Base-by-base conservation (phyloP, 2,797 vertebrate genomes). In the Pangasius macronema region DNA sequence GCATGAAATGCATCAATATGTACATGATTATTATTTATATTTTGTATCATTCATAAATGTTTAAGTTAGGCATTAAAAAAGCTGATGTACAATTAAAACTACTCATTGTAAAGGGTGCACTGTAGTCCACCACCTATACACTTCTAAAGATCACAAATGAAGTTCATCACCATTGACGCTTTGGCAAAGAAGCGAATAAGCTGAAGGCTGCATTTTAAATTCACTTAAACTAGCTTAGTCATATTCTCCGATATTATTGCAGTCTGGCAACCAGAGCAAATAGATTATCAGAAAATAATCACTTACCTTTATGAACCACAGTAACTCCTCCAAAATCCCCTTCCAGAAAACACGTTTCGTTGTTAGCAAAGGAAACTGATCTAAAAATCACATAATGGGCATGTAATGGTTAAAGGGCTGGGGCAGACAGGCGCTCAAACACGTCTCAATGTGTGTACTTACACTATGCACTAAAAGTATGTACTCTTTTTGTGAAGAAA, bases 301-400 rank as follows among this genome's bases (percentile, higher is more conserved):
- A 53, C 84, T 93, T 93, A 99, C 98, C 96, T 98, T 99, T 87
- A 99, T 96, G 93, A 99, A 99, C 99, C 99, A 99, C 76, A 99
- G 93, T 89, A 99, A 89, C 89, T 99, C 99, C 93, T 99, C 97
- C 82, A 99, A 92, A 81, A 99, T 97, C 57, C 96, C 99, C 92
- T 96, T 99, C 98, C 98, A 99, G 92, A 99, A 99, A 0, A 99
- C 97, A 67, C 91, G 96, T 92, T 99, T 99, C 3, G 98, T 99
- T 0, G 98, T 99, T 83, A 99, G 92, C 93, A 99, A 91, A 0
- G 98, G 99, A 92, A 99, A 99, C 91, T 97, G 96, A 91, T 96
- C 99, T 99, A 92, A 39, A 49, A 20, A 7, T 53, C 13, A 5
- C 39, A 36, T 4, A 80, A 65, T 3, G 87, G 22, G 24, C 16